Conservation (phyloP, 2,113 vertebrate species). For the Steatornis caripensis region DNA sequence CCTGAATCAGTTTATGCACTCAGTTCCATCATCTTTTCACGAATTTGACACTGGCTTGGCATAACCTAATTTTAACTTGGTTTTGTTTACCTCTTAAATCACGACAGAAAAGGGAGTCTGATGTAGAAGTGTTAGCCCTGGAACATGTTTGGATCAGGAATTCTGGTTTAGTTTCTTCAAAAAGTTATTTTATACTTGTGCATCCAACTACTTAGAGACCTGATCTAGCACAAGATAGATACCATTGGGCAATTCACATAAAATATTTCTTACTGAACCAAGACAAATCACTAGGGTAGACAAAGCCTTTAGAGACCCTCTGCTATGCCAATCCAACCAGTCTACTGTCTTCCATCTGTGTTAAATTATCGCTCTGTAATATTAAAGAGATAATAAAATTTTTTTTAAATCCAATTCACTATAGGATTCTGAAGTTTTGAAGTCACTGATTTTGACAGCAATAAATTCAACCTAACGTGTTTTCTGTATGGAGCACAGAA, state of each 20-base stretch:
- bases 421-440: neutral
- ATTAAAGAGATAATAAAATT: neutral
- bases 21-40: neutral
- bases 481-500: neutral
- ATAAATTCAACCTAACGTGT: neutral
- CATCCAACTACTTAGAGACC: neutral
- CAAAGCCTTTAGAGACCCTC: neutral
- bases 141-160: neutral
- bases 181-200: neutral
- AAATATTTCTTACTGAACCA: neutral
- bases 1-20: neutral
- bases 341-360: neutral
- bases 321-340: neutral
- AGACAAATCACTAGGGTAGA: neutral
- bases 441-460: constrained; percentile 5
- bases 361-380: neutral
- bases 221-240: neutral
- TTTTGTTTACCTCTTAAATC: neutral
- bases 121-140: neutral
- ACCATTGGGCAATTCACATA: neutral
- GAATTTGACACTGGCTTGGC: neutral
- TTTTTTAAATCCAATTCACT: neutral
- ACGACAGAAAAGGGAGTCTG: neutral
- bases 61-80: neutral
- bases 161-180: neutral